Base-by-base conservation (phyloP, 2,888 invertebrate genomes). In the Cantharis flavilabris region DNA sequence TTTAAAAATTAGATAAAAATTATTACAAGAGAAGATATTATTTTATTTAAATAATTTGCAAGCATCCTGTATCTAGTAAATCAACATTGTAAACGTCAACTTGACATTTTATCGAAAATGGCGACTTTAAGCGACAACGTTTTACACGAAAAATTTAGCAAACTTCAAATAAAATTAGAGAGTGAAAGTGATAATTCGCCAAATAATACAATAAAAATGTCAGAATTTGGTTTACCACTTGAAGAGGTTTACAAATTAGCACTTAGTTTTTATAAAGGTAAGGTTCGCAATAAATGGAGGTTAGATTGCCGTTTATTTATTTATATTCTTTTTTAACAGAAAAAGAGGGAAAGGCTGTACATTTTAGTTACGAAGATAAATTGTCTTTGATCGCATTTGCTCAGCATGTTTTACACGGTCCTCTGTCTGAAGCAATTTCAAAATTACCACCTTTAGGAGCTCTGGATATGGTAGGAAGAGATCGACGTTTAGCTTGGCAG, bases 311-410 rank as follows among this genome's bases (percentile, higher is more conserved):
- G 75, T 79, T 77, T 72, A 71, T 69, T 77, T 72, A 79, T 73
- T 11, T 26, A 79, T 72, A 82, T 75, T 73, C 2, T 67, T 3
- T 67, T 26, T n/a, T 23, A 64, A 67, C 88, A 98, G 98, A 98
- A 88, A 98, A 98, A 90, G 96, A 97, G 89, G 98, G 98, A n/a
- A 98, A 98, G 90, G 98, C 98, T 3, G 91, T 98, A 70, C 97
- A 97, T 85, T 91, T 98, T 78, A 96, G 97, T 69, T 99, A 98
- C 88, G 96, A 97, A 88, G 97, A 98, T 86, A 96, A 97, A 86
- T 88, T 98, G 73, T 95, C 95, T 86, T 89, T 99, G 80, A 95
- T 98, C 16, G 98, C 98, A 1, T 96, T 95, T 85, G 96, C 96
- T 10, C 97, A 98, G 86, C 98, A 98, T 91, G 95, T 96, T 9